Percentiles rank a stretch among this genome's conserved stretches.
These are phyloP conservation scores for Taphrorychus bicolor DNA, from an alignment of 2,888 invertebrate species.

Conservation along the genomic window DNA sequence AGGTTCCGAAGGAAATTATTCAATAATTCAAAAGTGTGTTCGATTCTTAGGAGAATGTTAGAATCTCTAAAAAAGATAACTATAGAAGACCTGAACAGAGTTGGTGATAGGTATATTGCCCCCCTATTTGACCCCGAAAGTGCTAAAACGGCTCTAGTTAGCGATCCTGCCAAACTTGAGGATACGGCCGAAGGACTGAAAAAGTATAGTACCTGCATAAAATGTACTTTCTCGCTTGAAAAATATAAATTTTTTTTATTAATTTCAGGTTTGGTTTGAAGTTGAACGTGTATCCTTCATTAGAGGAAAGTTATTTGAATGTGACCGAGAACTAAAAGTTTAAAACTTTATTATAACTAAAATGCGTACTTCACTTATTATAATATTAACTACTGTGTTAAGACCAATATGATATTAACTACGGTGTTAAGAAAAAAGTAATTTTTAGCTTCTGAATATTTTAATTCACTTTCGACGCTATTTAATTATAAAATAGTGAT, in stretches of 20 bases:
- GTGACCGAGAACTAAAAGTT: neutral
- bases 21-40: neutral
- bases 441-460: too few relatives aligned
- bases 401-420: too few relatives aligned
- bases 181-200: constrained; percentile 72
- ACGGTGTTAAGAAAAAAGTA: too few relatives aligned
- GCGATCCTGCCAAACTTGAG: constrained; percentile 77
- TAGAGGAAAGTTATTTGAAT: constrained; percentile 71
- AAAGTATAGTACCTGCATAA: constrained; percentile 60
- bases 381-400: too few relatives aligned
- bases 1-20: neutral
- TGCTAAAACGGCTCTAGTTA: constrained; percentile 75
- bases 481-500: too few relatives aligned
- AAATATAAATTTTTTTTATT: too few relatives aligned
- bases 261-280: constrained; percentile 65
- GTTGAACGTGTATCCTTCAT: constrained; percentile 65
- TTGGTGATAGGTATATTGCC: constrained; percentile 76
- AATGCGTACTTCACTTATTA: neutral
- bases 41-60: constrained; percentile 71
- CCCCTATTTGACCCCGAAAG: constrained; percentile 69
- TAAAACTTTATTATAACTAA: neutral
- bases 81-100: constrained; percentile 67
- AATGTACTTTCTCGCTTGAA: neutral
- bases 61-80: constrained; percentile 71
- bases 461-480: too few relatives aligned